Evolutionary conservation across 92 coral and sea anemone species (phyloP).

Genomic region (Meandrina meandrites): DNA sequence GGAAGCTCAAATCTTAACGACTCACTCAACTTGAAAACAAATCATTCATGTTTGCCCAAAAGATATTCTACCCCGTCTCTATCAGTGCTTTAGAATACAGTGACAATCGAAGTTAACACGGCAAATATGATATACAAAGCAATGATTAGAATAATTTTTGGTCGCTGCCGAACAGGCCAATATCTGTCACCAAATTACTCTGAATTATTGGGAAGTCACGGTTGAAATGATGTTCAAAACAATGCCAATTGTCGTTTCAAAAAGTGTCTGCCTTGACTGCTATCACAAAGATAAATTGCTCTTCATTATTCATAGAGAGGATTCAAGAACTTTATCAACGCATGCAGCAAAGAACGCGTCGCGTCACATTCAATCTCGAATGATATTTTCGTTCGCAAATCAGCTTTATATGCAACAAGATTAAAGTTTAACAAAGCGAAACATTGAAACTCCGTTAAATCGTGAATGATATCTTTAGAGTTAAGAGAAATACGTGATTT

Average conservation of each 20-base stretch:
- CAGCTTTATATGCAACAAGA: not conserved
- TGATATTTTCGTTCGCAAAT: not conserved
- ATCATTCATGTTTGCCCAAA: not conserved
- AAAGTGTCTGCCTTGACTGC: not conserved
- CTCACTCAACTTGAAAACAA: not conserved
- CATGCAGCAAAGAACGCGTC: not conserved
- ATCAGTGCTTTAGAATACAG: not conserved
- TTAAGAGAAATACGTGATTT: constrained; percentile 1
- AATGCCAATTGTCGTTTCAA: constrained; percentile 17
- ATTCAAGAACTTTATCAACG: not conserved
- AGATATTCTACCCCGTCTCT: not conserved
- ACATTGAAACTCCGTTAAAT: not conserved
- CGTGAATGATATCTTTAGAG: too few species aligned
- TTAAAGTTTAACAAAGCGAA: not conserved
- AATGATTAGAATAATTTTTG: constrained; percentile 2
- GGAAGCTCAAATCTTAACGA: constrained; percentile 7
- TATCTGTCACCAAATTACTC: constrained; percentile 31
- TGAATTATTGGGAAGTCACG: constrained; percentile 19
- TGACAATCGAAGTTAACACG: constrained; percentile 3
- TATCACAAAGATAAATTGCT: not conserved
- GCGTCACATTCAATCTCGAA: not conserved
- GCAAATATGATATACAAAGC: not conserved
- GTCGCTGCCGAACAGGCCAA: not conserved
- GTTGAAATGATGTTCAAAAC: constrained; percentile 4
- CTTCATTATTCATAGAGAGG: not conserved